phyloP scores from a whole-genome alignment of 2,113 vertebrate genomes.

The Zosterops japonicus region DNA sequence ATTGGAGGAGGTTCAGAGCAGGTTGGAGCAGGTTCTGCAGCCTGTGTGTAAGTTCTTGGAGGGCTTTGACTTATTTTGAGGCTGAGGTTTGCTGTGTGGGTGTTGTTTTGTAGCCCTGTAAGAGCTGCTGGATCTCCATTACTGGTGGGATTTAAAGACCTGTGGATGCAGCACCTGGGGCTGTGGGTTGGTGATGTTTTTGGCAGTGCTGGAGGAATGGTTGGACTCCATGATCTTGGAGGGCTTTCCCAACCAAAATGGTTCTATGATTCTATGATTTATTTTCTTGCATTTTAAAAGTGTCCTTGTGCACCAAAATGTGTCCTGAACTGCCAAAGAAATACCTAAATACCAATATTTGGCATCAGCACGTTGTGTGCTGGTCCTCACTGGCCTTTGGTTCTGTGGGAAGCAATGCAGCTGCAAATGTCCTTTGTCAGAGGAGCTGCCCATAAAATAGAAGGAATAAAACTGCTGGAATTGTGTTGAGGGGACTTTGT shows the following conservation, averaged over 20 bases:
- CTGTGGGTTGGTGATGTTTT: neutral
- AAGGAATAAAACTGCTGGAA: neutral
- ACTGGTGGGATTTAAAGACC: neutral
- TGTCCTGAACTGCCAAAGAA: neutral
- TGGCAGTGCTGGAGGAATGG: neutral
- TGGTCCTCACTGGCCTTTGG: neutral
- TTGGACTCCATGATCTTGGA: neutral
- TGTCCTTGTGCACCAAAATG: fast-evolving
- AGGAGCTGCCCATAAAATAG: neutral
- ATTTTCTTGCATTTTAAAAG: neutral
- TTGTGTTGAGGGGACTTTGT: neutral
- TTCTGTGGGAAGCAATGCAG: neutral
- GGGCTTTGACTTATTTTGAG: neutral
- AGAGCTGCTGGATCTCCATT: neutral
- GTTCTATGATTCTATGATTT: fast-evolving
- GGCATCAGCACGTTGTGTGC: neutral
- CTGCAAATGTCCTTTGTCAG: neutral
- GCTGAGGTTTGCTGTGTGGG: neutral
- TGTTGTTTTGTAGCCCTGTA: neutral
- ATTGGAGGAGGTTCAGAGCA: neutral
- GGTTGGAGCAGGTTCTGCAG: neutral
- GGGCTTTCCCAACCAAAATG: neutral
- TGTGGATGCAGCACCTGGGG: neutral
- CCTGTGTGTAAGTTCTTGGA: neutral
- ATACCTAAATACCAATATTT: fast-evolving